Conservation (phyloP, 2,888 invertebrate genomes). For the Macrosoma leucophasiata region DNA sequence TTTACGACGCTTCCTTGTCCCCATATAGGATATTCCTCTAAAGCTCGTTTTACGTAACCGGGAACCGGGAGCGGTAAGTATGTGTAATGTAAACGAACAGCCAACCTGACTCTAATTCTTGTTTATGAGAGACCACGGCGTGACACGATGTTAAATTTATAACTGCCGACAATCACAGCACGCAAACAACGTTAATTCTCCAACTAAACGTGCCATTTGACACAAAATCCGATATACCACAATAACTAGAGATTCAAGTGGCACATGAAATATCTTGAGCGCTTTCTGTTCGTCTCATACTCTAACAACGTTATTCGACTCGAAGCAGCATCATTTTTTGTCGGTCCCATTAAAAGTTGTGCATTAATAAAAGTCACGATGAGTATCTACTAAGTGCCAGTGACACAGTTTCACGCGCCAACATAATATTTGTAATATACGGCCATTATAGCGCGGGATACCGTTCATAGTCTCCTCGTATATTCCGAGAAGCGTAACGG, state of each 20-base stretch:
- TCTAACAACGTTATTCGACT: constrained; percentile 26
- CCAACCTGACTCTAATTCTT: constrained; percentile 69
- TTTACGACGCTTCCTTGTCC: constrained; percentile 59
- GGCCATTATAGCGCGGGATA: constrained; percentile 40
- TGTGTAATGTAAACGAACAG: constrained; percentile 72
- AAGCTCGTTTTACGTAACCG: constrained; percentile 58
- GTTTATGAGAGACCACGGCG: constrained; percentile 62
- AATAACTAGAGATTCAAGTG: constrained; percentile 16
- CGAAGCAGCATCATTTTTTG: constrained; percentile 33
- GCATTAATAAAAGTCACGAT: constrained; percentile 47
- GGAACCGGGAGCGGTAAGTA: constrained; percentile 65
- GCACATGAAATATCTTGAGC: constrained; percentile 30
- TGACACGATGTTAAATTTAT: constrained; percentile 39
- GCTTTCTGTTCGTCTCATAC: constrained; percentile 28
- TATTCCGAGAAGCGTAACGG: constrained; percentile 62
- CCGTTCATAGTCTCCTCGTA: constrained; percentile 50
- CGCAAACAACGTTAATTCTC: too few relatives aligned
- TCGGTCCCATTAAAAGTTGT: constrained; percentile 38
- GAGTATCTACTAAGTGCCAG: constrained; percentile 46
- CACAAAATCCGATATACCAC: too few relatives aligned
- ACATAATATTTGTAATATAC: constrained; percentile 57
- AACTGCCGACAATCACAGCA: constrained; percentile 48
- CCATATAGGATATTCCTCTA: constrained; percentile 52
- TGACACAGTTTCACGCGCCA: constrained; percentile 50
- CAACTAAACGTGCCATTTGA: too few relatives aligned